Evolutionary conservation across 2,113 vertebrate genomes (phyloP).

Genomic region (Trichechus manatus): DNA sequence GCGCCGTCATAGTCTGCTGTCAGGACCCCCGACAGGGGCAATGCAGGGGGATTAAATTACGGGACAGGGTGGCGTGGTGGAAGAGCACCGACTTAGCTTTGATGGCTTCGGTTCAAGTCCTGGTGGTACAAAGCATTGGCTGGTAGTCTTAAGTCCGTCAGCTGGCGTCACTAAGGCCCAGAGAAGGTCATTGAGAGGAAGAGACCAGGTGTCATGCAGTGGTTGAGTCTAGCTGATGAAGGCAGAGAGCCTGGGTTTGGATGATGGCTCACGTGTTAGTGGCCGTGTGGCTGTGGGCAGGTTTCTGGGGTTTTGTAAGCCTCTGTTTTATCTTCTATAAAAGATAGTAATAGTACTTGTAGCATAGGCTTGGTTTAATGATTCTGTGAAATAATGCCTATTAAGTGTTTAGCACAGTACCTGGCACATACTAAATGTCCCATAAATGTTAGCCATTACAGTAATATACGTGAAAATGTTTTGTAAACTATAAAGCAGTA

Average conservation of each 20-base stretch:
- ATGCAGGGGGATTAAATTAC: accelerated
- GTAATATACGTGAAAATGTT: background rate
- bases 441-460: slow-evolving; percentile 6
- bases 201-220: background rate
- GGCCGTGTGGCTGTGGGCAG: background rate
- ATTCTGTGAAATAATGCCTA: background rate
- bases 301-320: background rate
- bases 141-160: background rate
- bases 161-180: background rate
- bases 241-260: background rate
- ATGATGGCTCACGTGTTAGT: background rate
- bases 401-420: background rate
- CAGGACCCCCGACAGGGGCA: background rate
- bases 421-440: background rate
- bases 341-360: background rate
- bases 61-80: background rate
- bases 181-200: background rate
- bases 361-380: background rate
- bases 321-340: background rate
- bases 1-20: background rate
- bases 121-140: background rate
- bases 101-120: background rate
- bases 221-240: background rate
- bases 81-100: background rate
- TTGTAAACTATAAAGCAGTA: background rate